These are phyloP conservation scores for Calephelis perditalis DNA, from an alignment of 2,888 invertebrate species.

Conservation along the genomic window DNA sequence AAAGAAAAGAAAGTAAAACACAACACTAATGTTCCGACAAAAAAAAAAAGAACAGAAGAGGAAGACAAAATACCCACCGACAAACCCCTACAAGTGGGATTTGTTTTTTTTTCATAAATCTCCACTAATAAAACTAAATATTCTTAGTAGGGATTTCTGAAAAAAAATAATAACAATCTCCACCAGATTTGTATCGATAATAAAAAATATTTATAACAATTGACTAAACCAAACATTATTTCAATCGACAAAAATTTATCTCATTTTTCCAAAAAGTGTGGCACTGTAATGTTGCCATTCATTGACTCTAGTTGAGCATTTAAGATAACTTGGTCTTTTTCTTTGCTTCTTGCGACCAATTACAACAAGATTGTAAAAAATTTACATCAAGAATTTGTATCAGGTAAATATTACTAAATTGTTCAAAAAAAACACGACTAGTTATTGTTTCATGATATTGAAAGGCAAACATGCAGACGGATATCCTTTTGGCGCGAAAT, in stretches of 20 bases:
- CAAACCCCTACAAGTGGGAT: constrained; percentile 3
- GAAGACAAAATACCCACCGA: background rate
- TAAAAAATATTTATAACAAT: background rate
- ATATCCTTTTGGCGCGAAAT: too few species aligned
- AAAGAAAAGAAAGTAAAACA: too few species aligned
- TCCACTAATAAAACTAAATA: constrained; percentile 6
- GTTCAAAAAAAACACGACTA: too few species aligned
- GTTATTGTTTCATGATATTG: too few species aligned
- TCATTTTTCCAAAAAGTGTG: constrained; percentile 9
- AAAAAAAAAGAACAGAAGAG: too few species aligned
- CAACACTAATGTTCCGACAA: too few species aligned
- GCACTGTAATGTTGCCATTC: constrained; percentile 13
- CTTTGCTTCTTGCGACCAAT: background rate
- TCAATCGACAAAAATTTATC: background rate
- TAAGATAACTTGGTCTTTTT: constrained; percentile 6
- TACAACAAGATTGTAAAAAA: too few species aligned
- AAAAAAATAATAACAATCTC: constrained; percentile 6
- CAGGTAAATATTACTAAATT: too few species aligned
- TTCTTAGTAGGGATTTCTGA: constrained; percentile 4
- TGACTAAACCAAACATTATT: constrained; percentile 1
- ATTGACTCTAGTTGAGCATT: constrained; percentile 10
- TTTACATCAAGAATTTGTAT: too few species aligned
- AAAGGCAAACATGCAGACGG: too few species aligned
- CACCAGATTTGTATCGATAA: background rate
- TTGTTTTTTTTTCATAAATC: constrained; percentile 6